Percentiles rank a stretch among this genome's conserved stretches.
phyloP scores from a whole-genome alignment of 2,888 invertebrate species.

The Ennomos fuscantarius region DNA sequence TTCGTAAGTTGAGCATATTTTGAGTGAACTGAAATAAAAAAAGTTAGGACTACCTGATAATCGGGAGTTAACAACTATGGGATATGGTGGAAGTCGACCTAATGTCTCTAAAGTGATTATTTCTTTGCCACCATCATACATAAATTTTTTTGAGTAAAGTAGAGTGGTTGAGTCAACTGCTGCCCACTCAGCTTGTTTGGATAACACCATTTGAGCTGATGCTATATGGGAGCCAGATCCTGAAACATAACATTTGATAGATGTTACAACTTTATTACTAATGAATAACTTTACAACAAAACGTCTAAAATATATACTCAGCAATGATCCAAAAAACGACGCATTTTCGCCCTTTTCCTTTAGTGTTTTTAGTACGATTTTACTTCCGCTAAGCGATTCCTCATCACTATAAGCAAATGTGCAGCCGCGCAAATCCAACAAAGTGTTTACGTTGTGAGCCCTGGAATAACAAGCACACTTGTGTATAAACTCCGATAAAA shows the following conservation, averaged over 20 bases:
- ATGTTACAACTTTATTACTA: too few relatives aligned
- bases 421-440: conserved; percentile 84
- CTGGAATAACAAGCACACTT: conserved; percentile 53
- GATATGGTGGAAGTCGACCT: conserved; percentile 88
- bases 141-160: conserved; percentile 78
- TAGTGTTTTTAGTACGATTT: conserved; percentile 80
- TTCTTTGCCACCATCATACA: conserved; percentile 85
- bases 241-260: conserved; percentile 40
- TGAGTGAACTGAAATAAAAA: too few relatives aligned
- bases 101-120: conserved; percentile 85
- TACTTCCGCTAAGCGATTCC: conserved; percentile 83
- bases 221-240: conserved; percentile 86
- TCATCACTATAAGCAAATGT: conserved; percentile 83
- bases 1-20: too few relatives aligned
- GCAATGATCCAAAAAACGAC: conserved; percentile 84
- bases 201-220: conserved; percentile 86
- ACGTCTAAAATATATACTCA: conserved; percentile 66
- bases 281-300: neutral
- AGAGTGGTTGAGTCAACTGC: conserved; percentile 87
- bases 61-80: conserved; percentile 85
- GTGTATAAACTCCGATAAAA: conserved; percentile 43
- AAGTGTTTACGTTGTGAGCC: conserved; percentile 83
- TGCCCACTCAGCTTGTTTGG: conserved; percentile 87
- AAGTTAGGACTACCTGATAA: conserved; percentile 78
- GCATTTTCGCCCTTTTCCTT: conserved; percentile 86